These are phyloP conservation scores for Zapus hudsonius DNA, from an alignment of 2,113 vertebrate genomes.

Conservation along the genomic window DNA sequence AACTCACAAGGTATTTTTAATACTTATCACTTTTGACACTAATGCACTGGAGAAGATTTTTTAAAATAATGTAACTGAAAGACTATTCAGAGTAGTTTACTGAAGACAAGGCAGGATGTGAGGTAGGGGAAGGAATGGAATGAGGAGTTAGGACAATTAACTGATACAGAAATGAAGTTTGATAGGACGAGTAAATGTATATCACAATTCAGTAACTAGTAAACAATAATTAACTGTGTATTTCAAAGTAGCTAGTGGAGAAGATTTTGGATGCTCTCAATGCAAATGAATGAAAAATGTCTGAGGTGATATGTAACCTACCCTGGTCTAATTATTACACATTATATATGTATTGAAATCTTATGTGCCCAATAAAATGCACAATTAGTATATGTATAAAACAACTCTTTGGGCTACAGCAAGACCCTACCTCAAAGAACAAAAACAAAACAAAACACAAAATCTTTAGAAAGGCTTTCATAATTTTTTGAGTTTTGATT, in stretches of 20 bases:
- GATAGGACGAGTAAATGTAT: background rate
- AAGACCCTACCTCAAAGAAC: background rate
- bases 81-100: background rate
- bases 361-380: background rate
- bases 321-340: background rate
- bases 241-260: background rate
- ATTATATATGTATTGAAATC: background rate
- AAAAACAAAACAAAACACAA: background rate
- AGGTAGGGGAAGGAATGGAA: background rate
- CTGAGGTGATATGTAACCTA: background rate
- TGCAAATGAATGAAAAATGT: background rate
- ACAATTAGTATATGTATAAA: background rate
- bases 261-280: background rate
- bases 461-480: background rate
- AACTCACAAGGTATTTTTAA: background rate
- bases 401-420: no score
- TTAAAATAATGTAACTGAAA: conserved; percentile 5
- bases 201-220: background rate
- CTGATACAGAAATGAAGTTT: background rate
- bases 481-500: background rate
- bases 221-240: background rate
- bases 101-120: background rate
- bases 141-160: background rate
- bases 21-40: background rate
- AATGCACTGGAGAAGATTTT: background rate